These are phyloP conservation scores for Lagopus muta DNA, from an alignment of 2,113 vertebrate genomes.

Conservation along the genomic window DNA sequence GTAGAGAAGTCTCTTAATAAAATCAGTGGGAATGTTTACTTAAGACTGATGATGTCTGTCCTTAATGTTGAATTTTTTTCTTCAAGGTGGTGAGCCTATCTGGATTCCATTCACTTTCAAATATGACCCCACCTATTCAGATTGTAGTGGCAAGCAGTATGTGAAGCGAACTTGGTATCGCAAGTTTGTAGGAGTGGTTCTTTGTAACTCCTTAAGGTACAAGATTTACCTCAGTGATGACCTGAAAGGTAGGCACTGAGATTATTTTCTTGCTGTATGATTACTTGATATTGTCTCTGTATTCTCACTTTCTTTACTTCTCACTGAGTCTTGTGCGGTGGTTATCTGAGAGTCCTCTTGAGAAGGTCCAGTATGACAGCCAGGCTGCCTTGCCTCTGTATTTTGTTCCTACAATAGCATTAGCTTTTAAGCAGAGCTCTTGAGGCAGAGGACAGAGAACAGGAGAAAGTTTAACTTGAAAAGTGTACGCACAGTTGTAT, in stretches of 20 bases:
- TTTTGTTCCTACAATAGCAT: rapidly evolving
- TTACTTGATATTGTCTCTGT: not conserved
- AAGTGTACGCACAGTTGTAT: not conserved
- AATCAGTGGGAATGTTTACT: not conserved
- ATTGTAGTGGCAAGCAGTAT: slow-evolving; percentile 93
- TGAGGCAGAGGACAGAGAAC: not conserved
- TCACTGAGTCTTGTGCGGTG: not conserved
- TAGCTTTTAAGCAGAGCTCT: not conserved
- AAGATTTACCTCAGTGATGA: slow-evolving; percentile 98
- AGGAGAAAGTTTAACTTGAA: not conserved
- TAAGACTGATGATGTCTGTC: not conserved
- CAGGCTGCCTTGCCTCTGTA: rapidly evolving
- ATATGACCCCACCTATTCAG: slow-evolving; percentile 88
- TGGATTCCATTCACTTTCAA: slow-evolving; percentile 96
- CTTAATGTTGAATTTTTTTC: not conserved
- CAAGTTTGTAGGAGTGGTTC: slow-evolving; percentile 96
- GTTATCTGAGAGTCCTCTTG: not conserved
- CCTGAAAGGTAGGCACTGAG: slow-evolving; percentile 86
- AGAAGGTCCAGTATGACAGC: not conserved
- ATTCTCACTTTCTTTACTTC: not conserved
- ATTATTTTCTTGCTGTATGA: not conserved
- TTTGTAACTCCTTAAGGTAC: slow-evolving; percentile 97
- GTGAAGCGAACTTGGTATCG: slow-evolving; percentile 98
- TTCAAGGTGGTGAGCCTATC: slow-evolving; percentile 94
- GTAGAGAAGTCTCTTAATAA: not conserved